These are phyloP conservation scores for Athrips mouffetella DNA, from an alignment of 2,888 invertebrate genomes.

Conservation along the genomic window DNA sequence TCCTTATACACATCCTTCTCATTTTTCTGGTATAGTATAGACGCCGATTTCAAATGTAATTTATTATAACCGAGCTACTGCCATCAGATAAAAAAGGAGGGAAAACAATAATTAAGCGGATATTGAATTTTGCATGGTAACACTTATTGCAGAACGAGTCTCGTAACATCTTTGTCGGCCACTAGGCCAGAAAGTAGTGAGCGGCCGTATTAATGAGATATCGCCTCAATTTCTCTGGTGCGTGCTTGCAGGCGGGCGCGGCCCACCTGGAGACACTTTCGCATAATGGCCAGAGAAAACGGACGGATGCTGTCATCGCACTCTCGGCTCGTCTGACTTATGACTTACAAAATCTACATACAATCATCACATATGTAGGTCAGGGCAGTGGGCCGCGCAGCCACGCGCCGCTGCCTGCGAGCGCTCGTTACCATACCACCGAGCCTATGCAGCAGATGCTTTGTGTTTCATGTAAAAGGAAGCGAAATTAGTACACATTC, in stretches of 20 bases:
- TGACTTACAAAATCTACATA: constrained; percentile 75
- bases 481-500: constrained; percentile 16
- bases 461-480: constrained; percentile 16
- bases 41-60: too few species aligned
- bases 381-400: constrained; percentile 69
- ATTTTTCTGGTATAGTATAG: too few species aligned
- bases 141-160: constrained; percentile 18
- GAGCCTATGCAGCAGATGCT: constrained; percentile 15
- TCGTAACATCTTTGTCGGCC: constrained; percentile 54
- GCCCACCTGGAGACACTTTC: constrained; percentile 30
- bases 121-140: background rate
- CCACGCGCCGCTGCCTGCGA: constrained; percentile 38
- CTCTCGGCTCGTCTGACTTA: constrained; percentile 59
- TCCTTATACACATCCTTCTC: too few species aligned
- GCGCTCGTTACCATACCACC: background rate
- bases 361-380: constrained; percentile 69
- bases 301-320: constrained; percentile 67
- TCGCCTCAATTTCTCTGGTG: constrained; percentile 65
- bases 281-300: constrained; percentile 66
- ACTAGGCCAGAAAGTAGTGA: constrained; percentile 60
- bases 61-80: too few species aligned
- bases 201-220: constrained; percentile 56
- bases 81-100: too few species aligned
- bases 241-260: constrained; percentile 30
- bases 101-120: too few species aligned